Evolutionary conservation across 2,113 vertebrate species (phyloP).

Genomic region (Amia ocellicauda): DNA sequence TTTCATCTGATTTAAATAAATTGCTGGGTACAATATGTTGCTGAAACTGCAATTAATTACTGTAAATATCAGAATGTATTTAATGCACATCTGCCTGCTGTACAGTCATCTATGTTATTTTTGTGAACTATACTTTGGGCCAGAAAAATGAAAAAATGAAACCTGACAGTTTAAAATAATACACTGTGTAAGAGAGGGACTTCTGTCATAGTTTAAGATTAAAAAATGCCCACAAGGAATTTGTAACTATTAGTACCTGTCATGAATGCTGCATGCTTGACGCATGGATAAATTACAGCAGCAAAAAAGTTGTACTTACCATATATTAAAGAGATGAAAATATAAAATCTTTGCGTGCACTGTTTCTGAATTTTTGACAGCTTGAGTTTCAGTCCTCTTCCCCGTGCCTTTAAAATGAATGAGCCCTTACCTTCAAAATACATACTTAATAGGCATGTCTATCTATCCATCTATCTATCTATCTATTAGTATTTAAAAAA

Average conservation of each 20-base stretch:
- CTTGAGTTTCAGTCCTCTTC: neutral
- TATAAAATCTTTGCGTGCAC: neutral
- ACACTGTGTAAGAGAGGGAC: neutral
- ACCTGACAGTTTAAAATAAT: neutral
- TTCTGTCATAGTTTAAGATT: slow-evolving; percentile 4
- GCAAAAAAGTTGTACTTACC: slow-evolving; percentile 15
- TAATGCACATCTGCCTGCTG: too few species aligned
- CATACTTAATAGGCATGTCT: too few species aligned
- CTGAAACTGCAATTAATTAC: too few species aligned
- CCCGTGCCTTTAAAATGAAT: too few species aligned
- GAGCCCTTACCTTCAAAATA: too few species aligned
- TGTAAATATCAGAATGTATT: too few species aligned
- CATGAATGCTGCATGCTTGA: slow-evolving; percentile 6
- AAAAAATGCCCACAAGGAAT: slow-evolving; percentile 20
- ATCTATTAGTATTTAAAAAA: neutral
- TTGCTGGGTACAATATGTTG: too few species aligned
- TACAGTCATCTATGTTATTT: too few species aligned
- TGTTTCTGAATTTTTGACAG: neutral
- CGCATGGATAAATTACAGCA: slow-evolving; percentile 1
- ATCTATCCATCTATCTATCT: too few species aligned
- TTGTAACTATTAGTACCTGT: slow-evolving; percentile 29
- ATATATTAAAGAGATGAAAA: slow-evolving; percentile 15
- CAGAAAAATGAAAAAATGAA: neutral
- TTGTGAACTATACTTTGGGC: neutral
- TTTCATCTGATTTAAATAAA: too few species aligned